Evolutionary conservation across 2,113 vertebrate genomes (phyloP).

Genomic region (Catharus bicknelli): DNA sequence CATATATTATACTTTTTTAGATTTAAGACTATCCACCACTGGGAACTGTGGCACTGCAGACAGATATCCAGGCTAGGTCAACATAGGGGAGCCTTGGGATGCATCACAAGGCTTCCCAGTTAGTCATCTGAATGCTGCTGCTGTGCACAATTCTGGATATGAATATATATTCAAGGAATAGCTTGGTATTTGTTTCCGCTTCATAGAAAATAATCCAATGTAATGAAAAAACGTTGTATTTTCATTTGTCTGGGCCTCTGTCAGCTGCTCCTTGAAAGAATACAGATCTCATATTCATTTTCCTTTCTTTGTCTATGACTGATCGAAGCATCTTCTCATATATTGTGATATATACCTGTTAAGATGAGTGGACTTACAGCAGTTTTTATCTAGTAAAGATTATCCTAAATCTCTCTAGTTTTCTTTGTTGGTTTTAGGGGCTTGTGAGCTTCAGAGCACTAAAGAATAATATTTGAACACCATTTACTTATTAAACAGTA

Average conservation of each 20-base stretch:
- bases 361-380: background rate
- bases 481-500: background rate
- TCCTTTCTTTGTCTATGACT: background rate
- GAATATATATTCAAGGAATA: background rate
- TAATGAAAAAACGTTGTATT: background rate
- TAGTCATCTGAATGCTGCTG: fast-evolving
- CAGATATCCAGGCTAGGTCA: background rate
- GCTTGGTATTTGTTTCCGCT: background rate
- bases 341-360: background rate
- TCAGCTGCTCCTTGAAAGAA: background rate
- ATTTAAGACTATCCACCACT: background rate
- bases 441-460: background rate
- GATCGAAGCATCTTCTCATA: background rate
- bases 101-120: background rate
- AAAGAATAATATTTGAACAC: background rate
- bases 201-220: background rate
- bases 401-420: background rate
- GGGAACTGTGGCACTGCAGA: background rate
- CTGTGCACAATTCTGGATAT: background rate
- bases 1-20: background rate
- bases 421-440: background rate
- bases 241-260: background rate
- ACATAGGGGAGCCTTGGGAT: background rate
- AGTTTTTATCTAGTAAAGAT: background rate
- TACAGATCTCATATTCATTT: background rate